Conservation (phyloP, 2,888 invertebrate species). For the Tolmerus cingulatus region DNA sequence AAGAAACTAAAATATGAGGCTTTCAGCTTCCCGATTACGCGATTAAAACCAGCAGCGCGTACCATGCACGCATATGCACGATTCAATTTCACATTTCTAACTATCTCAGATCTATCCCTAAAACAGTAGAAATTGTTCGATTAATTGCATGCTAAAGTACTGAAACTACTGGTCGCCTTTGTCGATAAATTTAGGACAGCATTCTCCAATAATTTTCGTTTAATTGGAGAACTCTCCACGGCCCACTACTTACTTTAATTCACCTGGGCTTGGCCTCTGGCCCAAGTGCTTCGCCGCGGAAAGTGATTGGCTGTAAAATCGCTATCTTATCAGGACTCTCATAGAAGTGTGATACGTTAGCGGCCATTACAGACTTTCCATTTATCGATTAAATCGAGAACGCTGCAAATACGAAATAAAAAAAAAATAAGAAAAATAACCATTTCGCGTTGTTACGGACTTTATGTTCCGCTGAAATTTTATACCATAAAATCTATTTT, state of each 20-base stretch:
- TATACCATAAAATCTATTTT: neutral
- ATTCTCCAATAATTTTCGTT: neutral
- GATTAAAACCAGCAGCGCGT: neutral
- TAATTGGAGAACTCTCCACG: neutral
- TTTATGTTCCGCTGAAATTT: neutral
- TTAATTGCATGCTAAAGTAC: neutral
- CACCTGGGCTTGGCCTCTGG: neutral
- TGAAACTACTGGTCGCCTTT: neutral
- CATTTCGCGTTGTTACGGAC: neutral
- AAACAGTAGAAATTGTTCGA: neutral
- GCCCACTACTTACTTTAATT: neutral
- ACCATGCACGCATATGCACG: neutral
- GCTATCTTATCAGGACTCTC: neutral
- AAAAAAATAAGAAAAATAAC: neutral
- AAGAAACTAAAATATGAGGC: neutral
- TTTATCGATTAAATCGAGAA: conserved; percentile 1
- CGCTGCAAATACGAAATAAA: neutral
- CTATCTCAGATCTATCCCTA: neutral
- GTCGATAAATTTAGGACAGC: neutral
- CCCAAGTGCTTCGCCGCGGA: neutral
- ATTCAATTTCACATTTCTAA: neutral
- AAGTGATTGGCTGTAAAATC: conserved; percentile 19
- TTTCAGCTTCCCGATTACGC: conserved; percentile 29
- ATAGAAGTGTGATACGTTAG: neutral
- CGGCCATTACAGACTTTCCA: conserved; percentile 7